Evolutionary conservation across 2,797 vertebrate genomes (phyloP), one percentile per base, ranked within the genome.

Genomic region (Eleutherodactylus coqui): DNA sequence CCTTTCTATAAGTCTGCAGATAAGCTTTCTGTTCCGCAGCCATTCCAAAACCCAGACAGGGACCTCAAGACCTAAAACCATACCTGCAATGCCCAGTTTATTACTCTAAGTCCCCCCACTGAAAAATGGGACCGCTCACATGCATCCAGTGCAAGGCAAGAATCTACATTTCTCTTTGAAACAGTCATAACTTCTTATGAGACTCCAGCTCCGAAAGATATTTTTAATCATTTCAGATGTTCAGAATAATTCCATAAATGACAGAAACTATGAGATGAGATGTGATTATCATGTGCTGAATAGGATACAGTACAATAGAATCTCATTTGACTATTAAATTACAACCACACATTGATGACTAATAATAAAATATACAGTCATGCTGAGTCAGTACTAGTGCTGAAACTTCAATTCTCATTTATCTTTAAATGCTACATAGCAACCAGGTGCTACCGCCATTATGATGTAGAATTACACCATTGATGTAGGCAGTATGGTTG

Each of bases 321-420:
- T 78, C 32, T 36, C 19, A 78, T 77, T 77, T 38, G 21, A 60
- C 34, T 78, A 78, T 58, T 78, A 78, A 60, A 77, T 77, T 34
- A 53, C 47, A 36, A 32, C 47, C 10, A 34, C 47, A 77, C 49
- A 55, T 51, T 55, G 49, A 41, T 79, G 53, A 79, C 34, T 60
- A 62, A 60, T 62, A 60, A 43, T 41, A 62, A 45, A 79, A 43
- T 79, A 45, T 67, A 60, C 60, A 34, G 49, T 67, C n/a, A 45
- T 79, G 38, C 55, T 79, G 53, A 64, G 78, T 62, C 79, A 81
- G 79, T 69, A 32, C 38, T 62, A 80, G 41, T 7, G 43, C 36
- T 29, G 2, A 24, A 49, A 32, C 69, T 80, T 67, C 17, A 49
- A 47, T 67, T 67, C 41, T 29, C n/a, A 43, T 62, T 19, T 45